Percentiles rank a stretch among this genome's conserved stretches.
These are phyloP conservation scores for Synergus laeviventris DNA, from an alignment of 2,888 invertebrate species.

Conservation along the genomic window DNA sequence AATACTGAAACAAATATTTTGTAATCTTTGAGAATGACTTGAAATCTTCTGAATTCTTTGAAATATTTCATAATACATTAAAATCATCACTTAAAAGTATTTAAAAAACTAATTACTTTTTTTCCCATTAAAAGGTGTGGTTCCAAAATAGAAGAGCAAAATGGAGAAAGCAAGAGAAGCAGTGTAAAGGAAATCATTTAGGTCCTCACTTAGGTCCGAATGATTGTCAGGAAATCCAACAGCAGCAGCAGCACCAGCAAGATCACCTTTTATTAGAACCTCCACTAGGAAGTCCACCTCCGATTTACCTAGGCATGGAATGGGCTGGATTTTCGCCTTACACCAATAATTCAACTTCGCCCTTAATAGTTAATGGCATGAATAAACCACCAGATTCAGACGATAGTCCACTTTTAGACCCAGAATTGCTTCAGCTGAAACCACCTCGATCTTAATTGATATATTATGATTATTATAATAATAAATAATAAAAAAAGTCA, in stretches of 20 bases:
- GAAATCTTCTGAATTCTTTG: too few species aligned
- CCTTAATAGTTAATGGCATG: slow-evolving; percentile 70
- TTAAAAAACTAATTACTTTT: background rate
- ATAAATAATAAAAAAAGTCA: slow-evolving; percentile 1
- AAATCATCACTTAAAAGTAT: background rate
- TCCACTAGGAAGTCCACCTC: slow-evolving; percentile 72
- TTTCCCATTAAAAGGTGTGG: slow-evolving; percentile 67
- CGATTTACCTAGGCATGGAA: slow-evolving; percentile 75
- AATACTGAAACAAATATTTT: too few species aligned
- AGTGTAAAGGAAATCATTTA: slow-evolving; percentile 69
- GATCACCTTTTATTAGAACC: slow-evolving; percentile 72
- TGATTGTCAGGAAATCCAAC: slow-evolving; percentile 62
- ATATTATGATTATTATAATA: background rate
- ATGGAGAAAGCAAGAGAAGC: slow-evolving; percentile 79
- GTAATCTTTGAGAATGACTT: too few species aligned
- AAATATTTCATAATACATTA: too few species aligned
- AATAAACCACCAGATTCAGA: slow-evolving; percentile 70
- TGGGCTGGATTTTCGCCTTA: slow-evolving; percentile 75
- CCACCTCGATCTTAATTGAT: slow-evolving; percentile 69
- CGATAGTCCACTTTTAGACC: slow-evolving; percentile 71
- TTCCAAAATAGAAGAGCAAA: slow-evolving; percentile 77
- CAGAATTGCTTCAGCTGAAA: slow-evolving; percentile 73
- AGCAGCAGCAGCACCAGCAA: slow-evolving; percentile 63
- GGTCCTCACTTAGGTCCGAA: slow-evolving; percentile 63
- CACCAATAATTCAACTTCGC: slow-evolving; percentile 68